These are phyloP conservation scores for Macquaria ambigua DNA, from an alignment of 2,113 vertebrate genomes.

Conservation along the genomic window DNA sequence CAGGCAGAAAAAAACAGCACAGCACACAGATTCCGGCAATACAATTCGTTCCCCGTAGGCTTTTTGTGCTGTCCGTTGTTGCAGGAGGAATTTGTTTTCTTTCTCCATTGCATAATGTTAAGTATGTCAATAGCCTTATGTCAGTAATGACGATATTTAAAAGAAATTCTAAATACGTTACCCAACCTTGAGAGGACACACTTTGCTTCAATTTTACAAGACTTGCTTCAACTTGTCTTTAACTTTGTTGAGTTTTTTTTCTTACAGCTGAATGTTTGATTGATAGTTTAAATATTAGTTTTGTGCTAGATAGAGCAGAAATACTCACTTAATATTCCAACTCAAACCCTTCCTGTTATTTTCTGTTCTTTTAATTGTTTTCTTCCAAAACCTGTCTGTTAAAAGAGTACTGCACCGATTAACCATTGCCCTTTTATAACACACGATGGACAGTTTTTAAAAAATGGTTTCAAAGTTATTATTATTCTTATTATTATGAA, in stretches of 20 bases:
- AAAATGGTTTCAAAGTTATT: not conserved
- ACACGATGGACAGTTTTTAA: no score
- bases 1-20: conserved; percentile 48
- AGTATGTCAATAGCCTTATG: conserved; percentile 29
- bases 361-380: not conserved
- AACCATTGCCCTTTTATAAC: not conserved
- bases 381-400: not conserved
- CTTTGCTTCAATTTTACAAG: not conserved
- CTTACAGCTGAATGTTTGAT: not conserved
- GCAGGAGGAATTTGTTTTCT: conserved; percentile 64
- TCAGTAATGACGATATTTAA: not conserved
- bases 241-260: not conserved
- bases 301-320: not conserved
- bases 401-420: not conserved
- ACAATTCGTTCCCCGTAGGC: conserved; percentile 45
- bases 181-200: not conserved
- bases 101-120: conserved; percentile 55
- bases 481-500: not conserved
- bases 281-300: not conserved
- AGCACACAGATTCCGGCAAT: conserved; percentile 68
- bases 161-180: not conserved
- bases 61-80: conserved; percentile 47
- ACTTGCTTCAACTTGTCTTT: not conserved
- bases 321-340: not conserved
- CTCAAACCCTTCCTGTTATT: not conserved